Percentiles rank a stretch among this genome's conserved stretches.
Conservation (phyloP, 1,140 invertebrate species). For the Drosophila ercepeae region DNA sequence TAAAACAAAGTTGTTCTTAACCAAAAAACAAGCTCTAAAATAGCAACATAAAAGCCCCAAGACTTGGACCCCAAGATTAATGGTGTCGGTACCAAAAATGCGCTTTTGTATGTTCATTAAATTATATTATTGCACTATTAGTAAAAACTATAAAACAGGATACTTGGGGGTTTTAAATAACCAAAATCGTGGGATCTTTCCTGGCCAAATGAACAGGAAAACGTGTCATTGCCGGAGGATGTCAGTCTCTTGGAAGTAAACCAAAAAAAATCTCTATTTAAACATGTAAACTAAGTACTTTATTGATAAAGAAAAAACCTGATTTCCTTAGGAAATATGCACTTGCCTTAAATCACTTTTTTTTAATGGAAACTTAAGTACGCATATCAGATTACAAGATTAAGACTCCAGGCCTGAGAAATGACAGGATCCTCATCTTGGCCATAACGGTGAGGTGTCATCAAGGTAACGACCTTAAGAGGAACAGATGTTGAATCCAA, state of each 20-base stretch:
- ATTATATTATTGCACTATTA: background rate
- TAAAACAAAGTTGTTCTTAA: conserved; percentile 32
- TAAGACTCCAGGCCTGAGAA: conserved; percentile 22
- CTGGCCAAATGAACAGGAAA: background rate
- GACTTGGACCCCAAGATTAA: conserved; percentile 27
- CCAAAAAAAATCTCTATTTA: conserved; percentile 5
- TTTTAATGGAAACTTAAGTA: conserved; percentile 48
- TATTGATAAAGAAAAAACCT: conserved; percentile 14
- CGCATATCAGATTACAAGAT: conserved; percentile 33
- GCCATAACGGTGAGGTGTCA: conserved; percentile 32
- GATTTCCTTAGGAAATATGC: conserved; percentile 32
- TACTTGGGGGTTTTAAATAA: background rate
- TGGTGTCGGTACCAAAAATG: conserved; percentile 3
- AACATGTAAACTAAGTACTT: conserved; percentile 13
- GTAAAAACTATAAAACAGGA: background rate
- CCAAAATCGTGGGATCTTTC: conserved; percentile 3
- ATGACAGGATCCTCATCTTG: conserved; percentile 29
- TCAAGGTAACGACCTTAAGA: conserved; percentile 42
- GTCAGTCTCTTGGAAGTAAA: background rate
- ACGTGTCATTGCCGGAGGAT: conserved; percentile 4
- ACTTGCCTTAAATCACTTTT: conserved; percentile 29
- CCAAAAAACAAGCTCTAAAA: background rate
- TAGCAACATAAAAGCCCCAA: conserved; percentile 4
- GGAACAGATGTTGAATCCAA: conserved; percentile 29
- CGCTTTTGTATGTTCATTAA: background rate